Evolutionary conservation across 1,140 invertebrate genomes (phyloP).

Genomic region (Plectrocnemia conspersa): DNA sequence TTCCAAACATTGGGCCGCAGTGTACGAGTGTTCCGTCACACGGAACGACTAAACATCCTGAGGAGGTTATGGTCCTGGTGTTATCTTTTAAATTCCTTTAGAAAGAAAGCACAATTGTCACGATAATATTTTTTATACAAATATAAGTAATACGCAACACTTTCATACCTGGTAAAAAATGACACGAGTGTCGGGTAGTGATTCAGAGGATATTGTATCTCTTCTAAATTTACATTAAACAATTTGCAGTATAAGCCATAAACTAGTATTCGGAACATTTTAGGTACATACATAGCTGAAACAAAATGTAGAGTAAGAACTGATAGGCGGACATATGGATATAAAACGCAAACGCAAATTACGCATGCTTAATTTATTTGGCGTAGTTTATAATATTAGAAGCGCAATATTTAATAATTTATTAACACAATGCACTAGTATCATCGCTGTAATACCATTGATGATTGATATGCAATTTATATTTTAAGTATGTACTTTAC

Average conservation of each 20-base stretch:
- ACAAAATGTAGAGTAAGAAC: no score
- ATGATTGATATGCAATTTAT: no score
- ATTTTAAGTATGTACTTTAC: conserved; percentile 13
- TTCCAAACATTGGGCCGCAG: conserved; percentile 67
- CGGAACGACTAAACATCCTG: conserved; percentile 71
- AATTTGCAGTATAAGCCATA: conserved; percentile 62
- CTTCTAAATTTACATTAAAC: conserved; percentile 75
- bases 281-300: conserved; percentile 61
- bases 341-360: no score
- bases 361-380: no score
- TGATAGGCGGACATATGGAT: no score
- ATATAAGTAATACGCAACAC: background rate
- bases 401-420: no score
- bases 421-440: no score
- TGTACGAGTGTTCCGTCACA: conserved; percentile 79
- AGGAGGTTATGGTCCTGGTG: conserved; percentile 60
- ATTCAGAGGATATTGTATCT: conserved; percentile 59
- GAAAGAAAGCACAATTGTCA: no score
- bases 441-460: no score
- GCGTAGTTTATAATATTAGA: no score
- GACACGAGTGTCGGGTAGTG: conserved; percentile 59
- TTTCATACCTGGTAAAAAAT: conserved; percentile 67
- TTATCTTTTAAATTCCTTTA: conserved; percentile 60
- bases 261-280: conserved; percentile 60
- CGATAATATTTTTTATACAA: background rate